These are phyloP conservation scores for Leucozona laternaria DNA, from an alignment of 2,888 invertebrate species.

Conservation along the genomic window DNA sequence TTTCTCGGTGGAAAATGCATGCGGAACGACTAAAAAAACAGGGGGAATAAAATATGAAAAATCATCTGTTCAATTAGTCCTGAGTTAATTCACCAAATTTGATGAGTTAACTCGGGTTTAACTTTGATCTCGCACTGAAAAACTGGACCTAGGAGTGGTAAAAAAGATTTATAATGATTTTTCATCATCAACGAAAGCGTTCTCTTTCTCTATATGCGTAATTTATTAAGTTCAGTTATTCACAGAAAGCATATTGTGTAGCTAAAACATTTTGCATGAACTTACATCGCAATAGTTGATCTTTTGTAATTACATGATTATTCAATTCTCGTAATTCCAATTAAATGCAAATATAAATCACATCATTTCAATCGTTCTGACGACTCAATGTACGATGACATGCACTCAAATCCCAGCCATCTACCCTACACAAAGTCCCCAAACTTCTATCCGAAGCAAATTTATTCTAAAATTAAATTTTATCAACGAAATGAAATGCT, in stretches of 20 bases:
- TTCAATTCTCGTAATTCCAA: conserved; percentile 58
- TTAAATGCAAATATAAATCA: conserved; percentile 67
- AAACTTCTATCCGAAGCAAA: conserved; percentile 2
- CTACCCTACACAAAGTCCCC: conserved; percentile 4
- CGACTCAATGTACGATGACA: not conserved
- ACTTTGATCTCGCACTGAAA: too few species aligned
- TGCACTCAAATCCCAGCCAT: not conserved
- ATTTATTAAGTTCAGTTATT: not conserved
- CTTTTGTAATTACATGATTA: conserved; percentile 61
- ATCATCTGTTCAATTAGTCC: too few species aligned
- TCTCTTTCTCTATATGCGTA: too few species aligned
- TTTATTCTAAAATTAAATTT: conserved; percentile 14
- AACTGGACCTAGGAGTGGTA: too few species aligned
- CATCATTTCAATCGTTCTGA: conserved; percentile 37
- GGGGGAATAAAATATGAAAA: too few species aligned
- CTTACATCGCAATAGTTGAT: conserved; percentile 45
- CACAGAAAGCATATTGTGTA: not conserved
- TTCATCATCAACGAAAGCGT: too few species aligned
- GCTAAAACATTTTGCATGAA: conserved; percentile 16
- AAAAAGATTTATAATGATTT: too few species aligned
- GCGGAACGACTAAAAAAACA: too few species aligned
- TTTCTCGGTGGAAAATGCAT: too few species aligned
- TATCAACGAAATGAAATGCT: conserved; percentile 17
- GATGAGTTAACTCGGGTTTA: too few species aligned
- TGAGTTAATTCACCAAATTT: too few species aligned